These are phyloP conservation scores for Podilymbus podiceps DNA, from an alignment of 2,113 vertebrate genomes.

Conservation along the genomic window DNA sequence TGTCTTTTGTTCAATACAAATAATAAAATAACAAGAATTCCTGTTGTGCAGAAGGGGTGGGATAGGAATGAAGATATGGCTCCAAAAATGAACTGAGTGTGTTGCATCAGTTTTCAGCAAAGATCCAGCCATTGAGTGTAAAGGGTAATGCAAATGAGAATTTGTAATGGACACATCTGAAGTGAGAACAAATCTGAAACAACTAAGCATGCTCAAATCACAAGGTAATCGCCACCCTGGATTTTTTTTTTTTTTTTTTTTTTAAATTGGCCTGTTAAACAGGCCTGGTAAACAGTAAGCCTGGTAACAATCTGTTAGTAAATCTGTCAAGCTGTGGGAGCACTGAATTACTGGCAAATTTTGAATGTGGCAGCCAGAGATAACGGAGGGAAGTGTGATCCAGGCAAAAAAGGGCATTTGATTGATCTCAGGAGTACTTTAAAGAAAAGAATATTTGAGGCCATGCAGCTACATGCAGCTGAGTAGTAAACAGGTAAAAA, in stretches of 20 bases:
- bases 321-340: constrained; percentile 52
- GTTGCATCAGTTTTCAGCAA: neutral
- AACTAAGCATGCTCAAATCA: constrained; percentile 1
- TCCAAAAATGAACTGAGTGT: neutral
- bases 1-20: neutral
- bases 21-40: constrained; percentile 8
- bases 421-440: constrained; percentile 8
- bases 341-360: constrained; percentile 34
- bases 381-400: neutral
- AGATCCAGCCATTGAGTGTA: neutral
- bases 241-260: neutral
- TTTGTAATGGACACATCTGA: neutral
- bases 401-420: constrained; percentile 34
- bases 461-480: neutral
- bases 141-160: neutral
- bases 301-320: constrained; percentile 61
- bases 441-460: constrained; percentile 29
- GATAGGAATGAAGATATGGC: neutral
- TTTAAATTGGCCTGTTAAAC: neutral
- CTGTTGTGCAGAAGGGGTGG: neutral
- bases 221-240: neutral
- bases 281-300: constrained; percentile 35
- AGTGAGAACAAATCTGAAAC: neutral
- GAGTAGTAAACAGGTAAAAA: neutral
- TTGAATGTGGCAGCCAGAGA: constrained; percentile 16